Evolutionary conservation across 2,888 invertebrate genomes (phyloP).

Genomic region (Eustalomyia histrio): DNA sequence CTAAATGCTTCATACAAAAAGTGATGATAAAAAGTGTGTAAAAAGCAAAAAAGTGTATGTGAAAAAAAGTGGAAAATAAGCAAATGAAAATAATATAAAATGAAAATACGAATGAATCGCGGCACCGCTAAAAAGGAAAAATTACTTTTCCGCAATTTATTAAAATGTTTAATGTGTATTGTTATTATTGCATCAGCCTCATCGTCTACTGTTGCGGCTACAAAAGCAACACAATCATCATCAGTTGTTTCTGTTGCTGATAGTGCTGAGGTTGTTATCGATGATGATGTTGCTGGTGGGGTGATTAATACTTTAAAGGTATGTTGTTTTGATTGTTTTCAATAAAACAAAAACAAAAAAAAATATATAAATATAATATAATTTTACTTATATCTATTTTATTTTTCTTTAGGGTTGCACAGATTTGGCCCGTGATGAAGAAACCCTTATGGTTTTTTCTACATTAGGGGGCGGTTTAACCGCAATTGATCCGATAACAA

Average conservation of each 20-base stretch:
- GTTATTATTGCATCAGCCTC: slow-evolving; percentile 69
- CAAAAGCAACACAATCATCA: slow-evolving; percentile 26
- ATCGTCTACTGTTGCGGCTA: slow-evolving; percentile 31
- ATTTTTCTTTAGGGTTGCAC: slow-evolving; percentile 80
- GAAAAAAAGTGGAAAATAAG: slow-evolving; percentile 25
- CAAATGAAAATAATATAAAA: slow-evolving; percentile 51
- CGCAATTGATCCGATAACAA: slow-evolving; percentile 92
- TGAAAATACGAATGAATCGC: slow-evolving; percentile 13
- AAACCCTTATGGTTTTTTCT: slow-evolving; percentile 90
- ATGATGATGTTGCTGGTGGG: slow-evolving; percentile 18
- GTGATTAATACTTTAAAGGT: slow-evolving; percentile 46
- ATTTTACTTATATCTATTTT: too few relatives aligned
- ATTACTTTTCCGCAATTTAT: slow-evolving; percentile 43
- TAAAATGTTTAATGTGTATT: slow-evolving; percentile 48
- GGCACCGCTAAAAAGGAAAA: slow-evolving; percentile 43
- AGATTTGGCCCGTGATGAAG: slow-evolving; percentile 85
- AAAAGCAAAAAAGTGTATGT: slow-evolving; percentile 11
- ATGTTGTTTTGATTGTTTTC: slow-evolving; percentile 29
- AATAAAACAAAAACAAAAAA: too few relatives aligned
- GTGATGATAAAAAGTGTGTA: slow-evolving; percentile 30
- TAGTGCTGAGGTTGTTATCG: slow-evolving; percentile 26
- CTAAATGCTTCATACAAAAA: not conserved
- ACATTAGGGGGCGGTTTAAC: slow-evolving; percentile 95
- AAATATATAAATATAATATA: too few relatives aligned
- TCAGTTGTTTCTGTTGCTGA: slow-evolving; percentile 11